Evolutionary conservation across 2,113 vertebrate genomes (phyloP).

Genomic region (Mirza zaza): DNA sequence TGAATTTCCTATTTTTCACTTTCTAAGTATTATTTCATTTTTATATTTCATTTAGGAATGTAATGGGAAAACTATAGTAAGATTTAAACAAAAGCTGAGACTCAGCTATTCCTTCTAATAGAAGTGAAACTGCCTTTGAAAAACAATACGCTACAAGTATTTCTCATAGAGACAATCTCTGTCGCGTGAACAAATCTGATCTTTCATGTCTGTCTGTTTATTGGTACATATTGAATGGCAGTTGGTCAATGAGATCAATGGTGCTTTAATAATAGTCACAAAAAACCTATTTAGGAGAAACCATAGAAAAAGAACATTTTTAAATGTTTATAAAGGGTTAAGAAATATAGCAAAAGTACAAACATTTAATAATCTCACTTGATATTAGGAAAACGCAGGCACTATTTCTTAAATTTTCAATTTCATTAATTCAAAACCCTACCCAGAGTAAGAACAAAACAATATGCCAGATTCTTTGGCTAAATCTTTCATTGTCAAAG

Average conservation of each 20-base stretch:
- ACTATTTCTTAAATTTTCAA: slow-evolving; percentile 60
- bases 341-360: background rate
- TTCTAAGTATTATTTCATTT: background rate
- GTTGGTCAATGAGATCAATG: background rate
- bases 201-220: background rate
- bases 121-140: slow-evolving; percentile 17
- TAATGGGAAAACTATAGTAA: background rate
- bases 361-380: slow-evolving; percentile 23
- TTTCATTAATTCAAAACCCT: slow-evolving; percentile 68
- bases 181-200: background rate
- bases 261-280: background rate
- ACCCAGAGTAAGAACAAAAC: slow-evolving; percentile 60
- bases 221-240: background rate
- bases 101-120: background rate
- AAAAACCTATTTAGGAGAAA: background rate
- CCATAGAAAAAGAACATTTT: background rate
- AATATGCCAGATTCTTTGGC: slow-evolving; percentile 62
- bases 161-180: background rate
- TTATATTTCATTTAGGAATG: background rate
- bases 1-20: background rate
- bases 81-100: background rate
- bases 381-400: slow-evolving; percentile 46
- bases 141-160: background rate
- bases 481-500: slow-evolving; percentile 77
- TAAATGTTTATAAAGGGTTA: slow-evolving; percentile 35